Evolutionary conservation across 2,888 invertebrate genomes (phyloP), one percentile per base, ranked within the genome.

Genomic region (Syritta pipiens): DNA sequence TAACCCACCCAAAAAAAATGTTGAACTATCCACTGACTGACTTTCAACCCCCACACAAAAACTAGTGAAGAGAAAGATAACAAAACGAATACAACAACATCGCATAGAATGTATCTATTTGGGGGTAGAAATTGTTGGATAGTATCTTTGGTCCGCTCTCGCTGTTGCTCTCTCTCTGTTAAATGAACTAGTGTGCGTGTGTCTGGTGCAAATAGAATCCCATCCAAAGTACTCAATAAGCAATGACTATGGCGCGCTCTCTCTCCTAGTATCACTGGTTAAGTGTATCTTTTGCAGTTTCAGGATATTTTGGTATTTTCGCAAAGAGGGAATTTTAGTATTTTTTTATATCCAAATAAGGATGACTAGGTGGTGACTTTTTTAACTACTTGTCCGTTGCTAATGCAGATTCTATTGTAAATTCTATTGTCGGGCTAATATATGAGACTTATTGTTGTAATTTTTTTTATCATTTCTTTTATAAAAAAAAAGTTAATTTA

Each of bases 301-400:
- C 79, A 79, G 79, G 79, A 79, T 79, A 79, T 79, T 79, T 79
- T 79, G 67, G 67, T 72, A 74, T 74, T 79, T 79, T 79, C 74
- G 72, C 72, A 72, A 72, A 79, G 72, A 79, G 79, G 74, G 72
- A 79, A 79, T 79, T 79, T 79, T 79, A 79, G 79, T 79, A 79
- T 79, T 79, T 79, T 79, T 79, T 79, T 79, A 79, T 79, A 79
- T 79, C 79, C 79, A 79, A 79, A 79, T 79, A 79, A 79, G 79
- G 79, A 79, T 79, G 79, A 79, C 79, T 79, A 79, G 79, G 74
- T 79, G 74, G 79, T 79, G 79, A 79, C 79, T 79, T 79, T 79
- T 79, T 79, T 74, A 79, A 79, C 79, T 72, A 74, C 79, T 79
- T 79, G 74, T 74, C 71, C 79, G 74, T 67, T 77, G 77, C 60